Evolutionary conservation across 2,888 invertebrate species (phyloP).

Genomic region (Cantharis nigra): DNA sequence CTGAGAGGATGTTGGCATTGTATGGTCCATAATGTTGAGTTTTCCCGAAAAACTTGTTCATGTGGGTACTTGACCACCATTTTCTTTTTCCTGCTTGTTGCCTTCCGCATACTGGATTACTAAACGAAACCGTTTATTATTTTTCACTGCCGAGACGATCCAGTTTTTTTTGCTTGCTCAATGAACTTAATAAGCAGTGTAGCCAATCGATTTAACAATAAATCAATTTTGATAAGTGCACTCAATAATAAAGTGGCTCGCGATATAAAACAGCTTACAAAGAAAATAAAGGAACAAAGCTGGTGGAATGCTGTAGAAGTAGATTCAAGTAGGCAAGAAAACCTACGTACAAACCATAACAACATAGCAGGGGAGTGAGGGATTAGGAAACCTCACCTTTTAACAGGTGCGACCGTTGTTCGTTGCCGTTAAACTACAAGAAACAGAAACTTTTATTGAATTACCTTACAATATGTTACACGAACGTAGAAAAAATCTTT

Average conservation of each 20-base stretch:
- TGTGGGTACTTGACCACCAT: too few relatives aligned
- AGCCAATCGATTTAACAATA: slow-evolving; percentile 1
- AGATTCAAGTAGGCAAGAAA: slow-evolving; percentile 14
- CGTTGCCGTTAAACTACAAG: slow-evolving; percentile 17
- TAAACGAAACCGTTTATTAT: not conserved
- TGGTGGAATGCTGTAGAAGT: slow-evolving; percentile 16
- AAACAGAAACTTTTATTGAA: slow-evolving; percentile 4
- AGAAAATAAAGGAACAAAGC: slow-evolving; percentile 20
- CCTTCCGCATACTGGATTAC: not conserved
- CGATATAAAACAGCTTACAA: slow-evolving; percentile 10
- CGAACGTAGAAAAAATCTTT: not conserved
- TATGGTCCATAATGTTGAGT: too few relatives aligned
- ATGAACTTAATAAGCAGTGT: slow-evolving; percentile 6
- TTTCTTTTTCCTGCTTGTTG: too few relatives aligned
- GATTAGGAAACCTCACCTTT: slow-evolving; percentile 25
- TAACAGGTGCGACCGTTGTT: slow-evolving; percentile 28
- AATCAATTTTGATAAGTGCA: slow-evolving; percentile 19
- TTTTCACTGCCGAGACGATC: not conserved
- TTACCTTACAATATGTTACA: not conserved
- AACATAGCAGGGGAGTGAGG: slow-evolving; percentile 10
- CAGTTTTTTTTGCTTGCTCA: not conserved
- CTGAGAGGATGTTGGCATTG: too few relatives aligned
- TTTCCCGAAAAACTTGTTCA: too few relatives aligned
- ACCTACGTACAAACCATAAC: slow-evolving; percentile 11
- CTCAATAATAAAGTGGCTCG: slow-evolving; percentile 12